phyloP scores from a whole-genome alignment of 2,113 vertebrate species.

The Rhagologus leucostigma region DNA sequence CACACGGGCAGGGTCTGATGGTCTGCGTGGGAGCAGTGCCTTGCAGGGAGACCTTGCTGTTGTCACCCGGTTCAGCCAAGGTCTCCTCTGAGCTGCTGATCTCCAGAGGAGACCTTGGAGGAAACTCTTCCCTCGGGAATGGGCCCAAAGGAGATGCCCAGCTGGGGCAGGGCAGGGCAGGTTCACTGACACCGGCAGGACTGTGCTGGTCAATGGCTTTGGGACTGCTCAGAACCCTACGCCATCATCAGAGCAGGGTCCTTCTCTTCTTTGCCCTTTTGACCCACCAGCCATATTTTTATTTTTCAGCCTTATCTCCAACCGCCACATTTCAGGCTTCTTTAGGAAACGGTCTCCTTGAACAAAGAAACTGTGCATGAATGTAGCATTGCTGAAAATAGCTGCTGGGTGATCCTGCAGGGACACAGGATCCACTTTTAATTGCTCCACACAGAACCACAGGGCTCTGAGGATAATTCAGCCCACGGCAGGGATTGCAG shows the following conservation, averaged over 20 bases:
- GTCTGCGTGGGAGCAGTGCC: background rate
- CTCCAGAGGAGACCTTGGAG: background rate
- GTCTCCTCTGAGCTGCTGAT: background rate
- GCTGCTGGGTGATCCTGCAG: background rate
- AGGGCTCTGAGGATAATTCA: background rate
- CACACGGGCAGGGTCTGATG: background rate
- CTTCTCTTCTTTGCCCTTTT: background rate
- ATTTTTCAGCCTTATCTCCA: conserved; percentile 51
- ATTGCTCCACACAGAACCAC: background rate
- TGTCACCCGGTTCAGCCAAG: background rate
- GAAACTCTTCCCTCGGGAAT: background rate
- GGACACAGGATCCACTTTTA: background rate
- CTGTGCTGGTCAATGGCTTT: background rate
- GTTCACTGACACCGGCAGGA: fast-evolving
- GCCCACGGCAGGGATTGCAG: background rate
- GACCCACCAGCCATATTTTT: background rate
- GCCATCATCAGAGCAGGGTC: background rate
- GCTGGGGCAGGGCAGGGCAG: background rate
- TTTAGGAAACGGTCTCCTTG: background rate
- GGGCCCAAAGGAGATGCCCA: background rate
- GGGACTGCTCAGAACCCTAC: background rate
- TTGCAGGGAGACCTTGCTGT: background rate
- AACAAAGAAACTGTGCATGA: background rate
- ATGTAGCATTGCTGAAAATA: background rate
- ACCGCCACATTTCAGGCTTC: conserved; percentile 5